phyloP scores from a whole-genome alignment of 64 coral and sea anemone species.

The Montipora foliosa region DNA sequence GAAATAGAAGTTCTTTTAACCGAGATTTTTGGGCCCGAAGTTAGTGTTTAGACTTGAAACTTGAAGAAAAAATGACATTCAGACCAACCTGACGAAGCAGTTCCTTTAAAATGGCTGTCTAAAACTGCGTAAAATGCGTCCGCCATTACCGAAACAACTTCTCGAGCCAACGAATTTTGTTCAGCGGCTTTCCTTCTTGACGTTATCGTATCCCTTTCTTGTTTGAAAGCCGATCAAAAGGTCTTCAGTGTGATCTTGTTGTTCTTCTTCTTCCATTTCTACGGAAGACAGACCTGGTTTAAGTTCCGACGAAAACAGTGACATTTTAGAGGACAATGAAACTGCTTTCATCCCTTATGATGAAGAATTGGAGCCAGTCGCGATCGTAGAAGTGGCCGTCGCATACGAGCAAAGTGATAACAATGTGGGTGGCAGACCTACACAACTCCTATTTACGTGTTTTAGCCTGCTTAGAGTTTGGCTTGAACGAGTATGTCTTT shows the following conservation, averaged over 20 bases:
- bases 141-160: neutral
- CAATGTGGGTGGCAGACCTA: too few species aligned
- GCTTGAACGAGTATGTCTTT: too few species aligned
- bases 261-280: neutral
- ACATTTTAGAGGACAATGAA: neutral
- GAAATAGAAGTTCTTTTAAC: neutral
- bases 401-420: neutral
- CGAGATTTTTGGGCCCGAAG: neutral
- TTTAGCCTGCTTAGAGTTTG: too few species aligned
- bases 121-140: neutral
- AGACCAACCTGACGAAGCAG: neutral
- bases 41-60: conserved; percentile 10
- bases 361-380: conserved; percentile 30
- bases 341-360: conserved; percentile 23
- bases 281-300: neutral
- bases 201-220: neutral
- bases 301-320: neutral
- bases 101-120: neutral
- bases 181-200: conserved; percentile 2
- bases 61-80: neutral
- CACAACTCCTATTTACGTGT: too few species aligned
- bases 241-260: neutral
- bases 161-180: neutral
- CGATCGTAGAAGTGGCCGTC: conserved; percentile 21
- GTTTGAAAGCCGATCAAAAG: neutral